A percentile compares a stretch with the other conserved stretches of the same genome.
phyloP scores from a whole-genome alignment of 2,888 invertebrate genomes.

The Dichetophora obliterata region DNA sequence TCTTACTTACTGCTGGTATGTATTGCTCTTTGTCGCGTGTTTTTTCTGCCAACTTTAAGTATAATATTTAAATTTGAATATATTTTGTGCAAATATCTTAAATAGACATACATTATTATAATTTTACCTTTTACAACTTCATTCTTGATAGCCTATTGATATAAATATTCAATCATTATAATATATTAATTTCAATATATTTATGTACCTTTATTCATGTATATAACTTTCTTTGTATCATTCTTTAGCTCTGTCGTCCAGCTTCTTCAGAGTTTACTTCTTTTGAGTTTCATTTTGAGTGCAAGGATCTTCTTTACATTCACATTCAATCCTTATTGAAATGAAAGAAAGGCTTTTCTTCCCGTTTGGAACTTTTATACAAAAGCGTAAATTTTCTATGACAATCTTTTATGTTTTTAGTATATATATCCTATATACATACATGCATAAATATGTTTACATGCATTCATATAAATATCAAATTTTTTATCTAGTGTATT shows the following conservation, averaged over 20 bases:
- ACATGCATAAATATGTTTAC: background rate
- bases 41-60: background rate
- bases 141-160: background rate
- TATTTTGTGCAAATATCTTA: conserved; percentile 15
- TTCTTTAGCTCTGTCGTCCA: conserved; percentile 33
- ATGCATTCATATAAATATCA: background rate
- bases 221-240: conserved; percentile 23
- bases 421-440: background rate
- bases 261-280: conserved; percentile 33
- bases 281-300: conserved; percentile 30
- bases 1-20: conserved; percentile 31
- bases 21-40: conserved; percentile 13
- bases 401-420: conserved; percentile 17
- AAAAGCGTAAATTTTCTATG: conserved; percentile 29
- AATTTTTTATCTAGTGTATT: conserved; percentile 8
- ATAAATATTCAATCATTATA: background rate
- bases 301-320: conserved; percentile 31
- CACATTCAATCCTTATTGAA: conserved; percentile 28
- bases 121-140: background rate
- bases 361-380: conserved; percentile 12
- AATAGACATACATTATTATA: background rate
- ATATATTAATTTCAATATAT: background rate
- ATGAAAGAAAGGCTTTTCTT: background rate
- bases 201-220: conserved; percentile 1
- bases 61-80: background rate